Percentiles rank a stretch among this genome's conserved stretches.
Evolutionary conservation across 2,888 invertebrate genomes (phyloP).

Genomic region (Cenopis cana): DNA sequence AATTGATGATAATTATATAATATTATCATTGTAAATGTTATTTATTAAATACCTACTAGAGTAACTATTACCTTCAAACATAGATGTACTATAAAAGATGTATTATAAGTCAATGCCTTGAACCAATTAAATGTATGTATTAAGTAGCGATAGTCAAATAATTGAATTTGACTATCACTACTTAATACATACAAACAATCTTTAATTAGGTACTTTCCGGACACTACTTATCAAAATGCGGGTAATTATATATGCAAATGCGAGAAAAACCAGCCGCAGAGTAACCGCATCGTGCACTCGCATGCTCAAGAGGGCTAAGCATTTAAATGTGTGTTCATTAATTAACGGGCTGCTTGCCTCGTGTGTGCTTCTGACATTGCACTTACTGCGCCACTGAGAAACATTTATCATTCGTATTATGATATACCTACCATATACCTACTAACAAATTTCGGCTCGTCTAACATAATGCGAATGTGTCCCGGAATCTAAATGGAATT

Average conservation of each 20-base stretch:
- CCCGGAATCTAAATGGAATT: not conserved
- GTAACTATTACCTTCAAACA: too few species aligned
- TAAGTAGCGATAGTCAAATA: too few species aligned
- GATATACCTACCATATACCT: not conserved
- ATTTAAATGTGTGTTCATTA: conserved; percentile 42
- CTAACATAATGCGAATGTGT: too few species aligned
- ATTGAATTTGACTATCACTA: too few species aligned
- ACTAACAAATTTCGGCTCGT: not conserved
- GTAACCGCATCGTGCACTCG: conserved; percentile 15
- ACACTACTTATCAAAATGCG: not conserved
- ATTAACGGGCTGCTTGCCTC: conserved; percentile 23
- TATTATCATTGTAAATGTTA: too few species aligned
- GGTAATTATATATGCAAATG: not conserved
- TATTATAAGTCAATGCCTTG: too few species aligned
- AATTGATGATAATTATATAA: too few species aligned
- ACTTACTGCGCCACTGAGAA: conserved; percentile 27
- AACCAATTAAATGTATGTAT: too few species aligned
- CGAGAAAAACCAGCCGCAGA: conserved; percentile 8
- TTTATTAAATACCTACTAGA: too few species aligned
- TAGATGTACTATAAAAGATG: too few species aligned
- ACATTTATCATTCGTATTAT: conserved; percentile 39
- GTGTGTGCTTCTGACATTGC: conserved; percentile 35
- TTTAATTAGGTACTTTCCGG: not conserved
- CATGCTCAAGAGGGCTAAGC: conserved; percentile 35
- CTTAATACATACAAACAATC: not conserved